phyloP scores from a whole-genome alignment of 2,888 invertebrate genomes.

The Atethmia centrago region DNA sequence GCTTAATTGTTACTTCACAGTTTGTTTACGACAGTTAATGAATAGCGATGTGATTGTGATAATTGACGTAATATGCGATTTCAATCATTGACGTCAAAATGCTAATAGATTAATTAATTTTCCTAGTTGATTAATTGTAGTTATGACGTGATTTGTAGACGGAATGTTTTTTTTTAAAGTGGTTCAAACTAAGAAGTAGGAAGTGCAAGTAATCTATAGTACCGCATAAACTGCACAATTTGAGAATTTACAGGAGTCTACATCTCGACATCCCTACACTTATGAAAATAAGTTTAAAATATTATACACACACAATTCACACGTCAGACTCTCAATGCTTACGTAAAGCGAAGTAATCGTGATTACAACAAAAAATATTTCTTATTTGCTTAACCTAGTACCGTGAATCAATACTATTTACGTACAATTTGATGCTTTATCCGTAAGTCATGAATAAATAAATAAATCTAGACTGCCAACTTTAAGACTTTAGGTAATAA shows the following conservation, averaged over 20 bases:
- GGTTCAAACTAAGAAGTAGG: not conserved
- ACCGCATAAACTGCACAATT: not conserved
- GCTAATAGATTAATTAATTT: constrained; percentile 21
- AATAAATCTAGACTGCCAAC: constrained; percentile 24
- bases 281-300: constrained; percentile 6
- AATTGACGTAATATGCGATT: constrained; percentile 39
- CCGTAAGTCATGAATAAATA: constrained; percentile 21
- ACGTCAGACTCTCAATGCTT: constrained; percentile 26
- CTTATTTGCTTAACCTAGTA: constrained; percentile 12
- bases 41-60: constrained; percentile 52
- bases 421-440: constrained; percentile 37
- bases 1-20: constrained; percentile 56
- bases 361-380: constrained; percentile 2
- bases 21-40: constrained; percentile 60
- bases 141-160: constrained; percentile 1
- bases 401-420: not conserved
- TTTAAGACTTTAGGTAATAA: constrained; percentile 4
- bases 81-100: constrained; percentile 22
- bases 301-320: constrained; percentile 9
- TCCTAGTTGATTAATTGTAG: not conserved
- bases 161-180: not conserved
- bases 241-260: not conserved
- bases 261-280: constrained; percentile 7
- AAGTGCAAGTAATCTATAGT: not conserved
- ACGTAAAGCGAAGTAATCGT: constrained; percentile 11